Base-by-base conservation (phyloP, 2,113 vertebrate species). In the Sapayoa aenigma region DNA sequence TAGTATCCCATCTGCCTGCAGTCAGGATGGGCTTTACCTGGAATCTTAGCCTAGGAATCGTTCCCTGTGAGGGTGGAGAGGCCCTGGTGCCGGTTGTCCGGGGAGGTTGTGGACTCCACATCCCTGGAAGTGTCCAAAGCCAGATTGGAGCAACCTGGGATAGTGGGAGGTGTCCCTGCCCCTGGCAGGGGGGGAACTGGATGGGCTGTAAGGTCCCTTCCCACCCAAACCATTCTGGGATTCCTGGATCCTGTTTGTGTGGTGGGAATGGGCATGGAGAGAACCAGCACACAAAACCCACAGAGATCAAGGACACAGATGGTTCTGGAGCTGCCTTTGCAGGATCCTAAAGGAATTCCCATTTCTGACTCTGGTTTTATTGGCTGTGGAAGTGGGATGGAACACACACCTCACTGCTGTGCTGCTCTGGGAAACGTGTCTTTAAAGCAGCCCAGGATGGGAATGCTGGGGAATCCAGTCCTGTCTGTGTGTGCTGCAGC, bases 261-360 rank as follows among this genome's bases (percentile, higher is more conserved):
- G 65, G 6, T n/a, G 77, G 39, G 76, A 37, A 23, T 14, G 20
- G 58, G 25, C 11, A 3, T 8, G 7, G 42, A 27, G 8, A 46
- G 5, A n/a, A 3, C 75, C 10, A 22, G 27, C 8, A 47, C 46
- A 47, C 46, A 47, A 47, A 47, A 21, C 7, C 7, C 21, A 47
- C 0, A 0, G 11, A 19, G 17, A 4, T 2, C 9, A 53, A 59
- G 44, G 63, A 12, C 3, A 2, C 3, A 15, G 37, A 42, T 19
- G 37, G 23, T 11, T 33, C 20, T 44, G 44, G 66, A 18, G 9
- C 31, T 46, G 62, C 15, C 41, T 90, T 37, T 53, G 52, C 14
- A 35, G 66, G 30, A 25, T 33, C 35, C 67, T 50, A 52, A 23
- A 56, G 44, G 44, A 53, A 9, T 39, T 21, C 9, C 11, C 3